A percentile compares a stretch with the other conserved stretches of the same genome.
phyloP scores from a whole-genome alignment of 1,140 invertebrate genomes.

The Mactra quadrangularis region DNA sequence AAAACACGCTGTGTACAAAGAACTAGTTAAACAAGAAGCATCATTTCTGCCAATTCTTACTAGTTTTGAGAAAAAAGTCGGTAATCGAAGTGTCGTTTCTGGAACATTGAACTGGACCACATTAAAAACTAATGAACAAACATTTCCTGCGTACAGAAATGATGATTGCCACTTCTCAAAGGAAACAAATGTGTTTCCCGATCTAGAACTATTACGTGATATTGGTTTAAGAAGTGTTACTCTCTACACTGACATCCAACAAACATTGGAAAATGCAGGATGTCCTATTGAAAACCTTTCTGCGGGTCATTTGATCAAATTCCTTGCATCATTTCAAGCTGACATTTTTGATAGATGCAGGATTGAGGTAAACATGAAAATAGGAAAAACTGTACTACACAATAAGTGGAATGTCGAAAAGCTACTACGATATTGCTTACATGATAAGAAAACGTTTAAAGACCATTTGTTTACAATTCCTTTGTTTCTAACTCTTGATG shows the following conservation, averaged over 20 bases:
- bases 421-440: not conserved
- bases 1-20: not conserved
- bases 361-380: conserved; percentile 1
- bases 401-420: not conserved
- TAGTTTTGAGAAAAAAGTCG: not conserved
- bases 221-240: conserved; percentile 10
- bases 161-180: not conserved
- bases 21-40: not conserved
- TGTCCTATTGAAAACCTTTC: not conserved
- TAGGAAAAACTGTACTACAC: not conserved
- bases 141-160: conserved; percentile 9
- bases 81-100: not conserved
- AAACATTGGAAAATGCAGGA: not conserved
- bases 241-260: not conserved
- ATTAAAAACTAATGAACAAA: not conserved
- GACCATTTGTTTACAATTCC: conserved; percentile 9
- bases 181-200: not conserved
- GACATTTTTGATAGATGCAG: not conserved
- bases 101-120: not conserved
- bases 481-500: conserved; percentile 4
- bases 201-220: not conserved
- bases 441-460: not conserved
- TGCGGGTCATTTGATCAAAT: not conserved
- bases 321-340: not conserved
- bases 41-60: not conserved